Evolutionary conservation across 1,140 invertebrate genomes (phyloP).

Genomic region (Drosophila serrata): DNA sequence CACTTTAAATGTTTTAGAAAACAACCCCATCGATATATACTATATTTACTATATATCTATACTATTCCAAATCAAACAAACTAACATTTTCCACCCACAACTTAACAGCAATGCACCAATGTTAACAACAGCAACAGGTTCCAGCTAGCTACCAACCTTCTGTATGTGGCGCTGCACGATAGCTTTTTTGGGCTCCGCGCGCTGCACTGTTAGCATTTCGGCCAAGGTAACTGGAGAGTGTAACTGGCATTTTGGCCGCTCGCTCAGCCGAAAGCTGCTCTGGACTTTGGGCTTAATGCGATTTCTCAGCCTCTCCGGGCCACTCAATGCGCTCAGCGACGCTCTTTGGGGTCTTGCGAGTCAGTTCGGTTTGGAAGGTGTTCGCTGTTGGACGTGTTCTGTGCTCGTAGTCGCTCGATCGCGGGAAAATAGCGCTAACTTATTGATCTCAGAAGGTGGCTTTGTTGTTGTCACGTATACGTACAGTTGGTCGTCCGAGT

Average conservation of each 20-base stretch:
- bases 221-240: slow-evolving; percentile 63
- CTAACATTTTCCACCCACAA: background rate
- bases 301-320: slow-evolving; percentile 39
- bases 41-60: no score
- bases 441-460: slow-evolving; percentile 81
- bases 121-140: slow-evolving; percentile 56
- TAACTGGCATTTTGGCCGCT: slow-evolving; percentile 19
- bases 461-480: slow-evolving; percentile 61
- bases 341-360: slow-evolving; percentile 1
- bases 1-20: no score
- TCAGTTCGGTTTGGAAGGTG: slow-evolving; percentile 65
- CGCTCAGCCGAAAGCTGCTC: slow-evolving; percentile 18
- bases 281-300: slow-evolving; percentile 3
- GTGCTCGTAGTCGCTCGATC: slow-evolving; percentile 40
- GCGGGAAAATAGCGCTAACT: slow-evolving; percentile 35
- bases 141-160: slow-evolving; percentile 14
- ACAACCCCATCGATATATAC: no score
- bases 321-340: slow-evolving; percentile 55
- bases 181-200: slow-evolving; percentile 16
- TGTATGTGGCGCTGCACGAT: background rate
- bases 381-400: slow-evolving; percentile 68
- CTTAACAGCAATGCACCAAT: background rate
- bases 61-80: background rate
- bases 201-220: slow-evolving; percentile 54
- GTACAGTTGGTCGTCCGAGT: slow-evolving; percentile 16